These are phyloP conservation scores for Pammene aurita DNA, from an alignment of 2,888 invertebrate species.

Conservation along the genomic window DNA sequence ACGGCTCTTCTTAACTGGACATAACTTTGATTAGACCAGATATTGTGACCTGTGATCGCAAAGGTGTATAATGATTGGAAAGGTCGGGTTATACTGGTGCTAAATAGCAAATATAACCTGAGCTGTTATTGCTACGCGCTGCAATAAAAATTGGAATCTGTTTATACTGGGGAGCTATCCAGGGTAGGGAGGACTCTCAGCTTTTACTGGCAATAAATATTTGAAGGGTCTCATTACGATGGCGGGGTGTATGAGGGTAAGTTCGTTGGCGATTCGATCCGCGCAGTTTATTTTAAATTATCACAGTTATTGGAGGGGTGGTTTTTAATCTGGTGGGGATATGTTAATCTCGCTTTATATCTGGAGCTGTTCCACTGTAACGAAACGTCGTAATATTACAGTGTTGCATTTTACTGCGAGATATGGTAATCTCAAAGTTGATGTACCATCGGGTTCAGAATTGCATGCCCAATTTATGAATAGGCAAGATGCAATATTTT, in stretches of 20 bases:
- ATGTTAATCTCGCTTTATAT: slow-evolving; percentile 39
- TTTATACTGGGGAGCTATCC: slow-evolving; percentile 10
- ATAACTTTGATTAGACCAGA: slow-evolving; percentile 2
- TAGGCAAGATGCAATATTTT: too few relatives aligned
- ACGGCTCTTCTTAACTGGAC: slow-evolving; percentile 28
- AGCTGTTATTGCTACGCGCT: slow-evolving; percentile 26
- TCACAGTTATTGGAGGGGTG: slow-evolving; percentile 41
- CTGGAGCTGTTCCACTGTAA: slow-evolving; percentile 27
- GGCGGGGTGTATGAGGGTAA: slow-evolving; percentile 34
- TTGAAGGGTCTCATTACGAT: slow-evolving; percentile 18
- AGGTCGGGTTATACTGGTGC: slow-evolving; percentile 19
- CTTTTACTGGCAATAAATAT: slow-evolving; percentile 25
- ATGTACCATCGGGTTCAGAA: too few relatives aligned
- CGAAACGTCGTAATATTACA: slow-evolving; percentile 19
- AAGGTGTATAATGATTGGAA: not conserved
- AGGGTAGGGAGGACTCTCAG: slow-evolving; percentile 21
- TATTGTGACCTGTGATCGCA: slow-evolving; percentile 3
- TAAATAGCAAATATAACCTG: slow-evolving; percentile 26
- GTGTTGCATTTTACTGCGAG: slow-evolving; percentile 9
- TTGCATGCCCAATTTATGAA: too few relatives aligned
- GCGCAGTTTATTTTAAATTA: slow-evolving; percentile 45
- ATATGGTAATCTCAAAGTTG: not conserved
- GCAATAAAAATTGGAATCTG: slow-evolving; percentile 30
- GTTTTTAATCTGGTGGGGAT: slow-evolving; percentile 41
- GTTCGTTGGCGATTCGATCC: slow-evolving; percentile 41